phyloP scores from a whole-genome alignment of 2,888 invertebrate species.

The Lasius fuliginosus region DNA sequence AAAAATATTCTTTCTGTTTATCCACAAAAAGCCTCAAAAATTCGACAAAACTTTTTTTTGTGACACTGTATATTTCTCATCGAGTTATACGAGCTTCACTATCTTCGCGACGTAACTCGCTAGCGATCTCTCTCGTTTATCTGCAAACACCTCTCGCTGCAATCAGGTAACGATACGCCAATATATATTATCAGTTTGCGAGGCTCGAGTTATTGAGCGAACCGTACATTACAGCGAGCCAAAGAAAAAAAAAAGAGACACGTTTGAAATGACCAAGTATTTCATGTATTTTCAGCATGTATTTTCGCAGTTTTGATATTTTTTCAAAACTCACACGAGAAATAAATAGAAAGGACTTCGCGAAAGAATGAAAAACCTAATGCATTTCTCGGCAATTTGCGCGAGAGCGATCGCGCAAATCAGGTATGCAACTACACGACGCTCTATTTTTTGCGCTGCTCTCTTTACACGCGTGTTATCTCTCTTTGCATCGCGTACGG shows the following conservation, averaged over 20 bases:
- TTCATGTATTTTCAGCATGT: slow-evolving; percentile 28
- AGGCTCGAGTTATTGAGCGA: slow-evolving; percentile 62
- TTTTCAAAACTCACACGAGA: neutral
- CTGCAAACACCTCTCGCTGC: slow-evolving; percentile 59
- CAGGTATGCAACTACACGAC: slow-evolving; percentile 37
- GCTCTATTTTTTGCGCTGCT: slow-evolving; percentile 47
- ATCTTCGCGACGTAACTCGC: slow-evolving; percentile 62
- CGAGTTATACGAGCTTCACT: slow-evolving; percentile 25
- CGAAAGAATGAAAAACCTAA: neutral
- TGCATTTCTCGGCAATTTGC: neutral
- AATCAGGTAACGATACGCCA: slow-evolving; percentile 65
- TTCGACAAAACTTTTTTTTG: neutral
- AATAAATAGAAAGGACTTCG: slow-evolving; percentile 2
- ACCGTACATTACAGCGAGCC: neutral
- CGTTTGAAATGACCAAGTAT: slow-evolving; percentile 17
- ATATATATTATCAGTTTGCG: slow-evolving; percentile 58
- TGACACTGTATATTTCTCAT: slow-evolving; percentile 23
- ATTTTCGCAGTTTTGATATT: neutral
- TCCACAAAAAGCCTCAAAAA: neutral
- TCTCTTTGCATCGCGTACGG: neutral
- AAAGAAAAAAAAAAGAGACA: neutral
- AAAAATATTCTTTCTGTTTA: neutral
- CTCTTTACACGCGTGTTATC: slow-evolving; percentile 18
- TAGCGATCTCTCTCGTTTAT: slow-evolving; percentile 67
- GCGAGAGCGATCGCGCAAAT: slow-evolving; percentile 9